Conservation (phyloP, 2,113 vertebrate species). For the Eubucco bourcierii region DNA sequence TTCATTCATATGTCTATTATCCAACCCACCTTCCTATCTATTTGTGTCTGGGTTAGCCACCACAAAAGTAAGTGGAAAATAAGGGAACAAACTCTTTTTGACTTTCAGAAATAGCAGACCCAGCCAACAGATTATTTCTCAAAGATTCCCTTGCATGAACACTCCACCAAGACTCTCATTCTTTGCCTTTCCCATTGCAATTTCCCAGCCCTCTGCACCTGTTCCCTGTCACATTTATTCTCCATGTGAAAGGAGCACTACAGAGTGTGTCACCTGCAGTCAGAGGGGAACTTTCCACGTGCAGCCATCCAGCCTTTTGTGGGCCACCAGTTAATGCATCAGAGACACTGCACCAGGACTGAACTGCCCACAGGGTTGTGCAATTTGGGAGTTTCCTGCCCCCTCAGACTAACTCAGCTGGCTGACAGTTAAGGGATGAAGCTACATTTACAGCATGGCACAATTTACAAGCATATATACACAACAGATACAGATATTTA, state of each 20-base stretch:
- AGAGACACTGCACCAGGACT: background rate
- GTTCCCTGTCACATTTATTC: background rate
- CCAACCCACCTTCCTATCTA: background rate
- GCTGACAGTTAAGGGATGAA: too few relatives aligned
- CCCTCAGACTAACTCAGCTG: too few relatives aligned
- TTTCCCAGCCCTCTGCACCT: background rate
- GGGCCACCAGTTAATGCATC: background rate
- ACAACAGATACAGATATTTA: too few relatives aligned
- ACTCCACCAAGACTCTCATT: background rate
- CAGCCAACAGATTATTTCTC: background rate
- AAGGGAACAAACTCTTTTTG: background rate
- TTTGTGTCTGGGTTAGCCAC: background rate
- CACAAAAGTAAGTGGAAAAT: background rate
- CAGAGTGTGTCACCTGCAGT: rapidly evolving
- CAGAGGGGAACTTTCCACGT: background rate
- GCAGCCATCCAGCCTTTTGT: background rate
- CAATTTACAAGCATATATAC: too few relatives aligned
- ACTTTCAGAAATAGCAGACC: background rate
- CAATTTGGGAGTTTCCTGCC: too few relatives aligned
- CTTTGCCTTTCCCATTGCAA: background rate
- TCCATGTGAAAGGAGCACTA: background rate
- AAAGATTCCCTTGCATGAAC: background rate
- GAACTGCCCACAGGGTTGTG: background rate
- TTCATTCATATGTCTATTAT: background rate
- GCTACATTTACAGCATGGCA: too few relatives aligned